Base-by-base conservation (phyloP, 2,888 invertebrate genomes). In the Drosophila subquinaria region DNA sequence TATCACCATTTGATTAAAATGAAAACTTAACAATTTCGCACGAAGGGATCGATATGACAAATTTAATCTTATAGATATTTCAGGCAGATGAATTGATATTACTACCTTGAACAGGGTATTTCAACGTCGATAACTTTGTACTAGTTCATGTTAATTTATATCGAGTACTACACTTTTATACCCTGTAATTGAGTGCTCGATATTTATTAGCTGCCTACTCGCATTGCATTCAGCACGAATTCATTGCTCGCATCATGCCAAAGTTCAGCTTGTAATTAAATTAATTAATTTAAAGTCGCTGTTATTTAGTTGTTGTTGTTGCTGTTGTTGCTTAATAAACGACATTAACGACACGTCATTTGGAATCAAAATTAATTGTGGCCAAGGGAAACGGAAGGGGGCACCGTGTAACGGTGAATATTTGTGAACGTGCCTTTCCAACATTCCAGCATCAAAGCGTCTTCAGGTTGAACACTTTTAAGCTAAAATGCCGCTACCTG, bases 201-300 rank as follows among this genome's bases (percentile, higher is more conserved):
- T 27, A 53, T 53, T 36, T 52, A 20, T 9, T n/a, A 52, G 51
- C 51, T 9, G 20, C 9, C 13, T 27, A 45, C 13, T 20, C 10
- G 43, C 20, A 27, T 15, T 48, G 48, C 17, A 38, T 17, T 38
- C 59, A 63, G 2, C 66, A 45, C 45, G 20, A 43, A 43, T 27
- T 47, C 47, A 63, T 64, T 11, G 38, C 23, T 53, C 15, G 27
- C 35, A 50, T n/a, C 50, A 57, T 30, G 72, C 56, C 60, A 75
- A 55, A 79, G 77, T 71, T 86, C 74, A 83, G 56, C 38, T 45
- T 62, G 68, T 66, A 83, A 83, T 86, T 79, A 74, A 81, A 60
- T 71, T 69, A 83, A 84, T 77, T 83, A 82, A 83, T 70, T 65
- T 68, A 43, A 53, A 60, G 74, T 50, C 59, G 61, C 36, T 64